These are phyloP conservation scores for Myotis yumanensis DNA, from an alignment of 2,113 vertebrate genomes.

Conservation along the genomic window DNA sequence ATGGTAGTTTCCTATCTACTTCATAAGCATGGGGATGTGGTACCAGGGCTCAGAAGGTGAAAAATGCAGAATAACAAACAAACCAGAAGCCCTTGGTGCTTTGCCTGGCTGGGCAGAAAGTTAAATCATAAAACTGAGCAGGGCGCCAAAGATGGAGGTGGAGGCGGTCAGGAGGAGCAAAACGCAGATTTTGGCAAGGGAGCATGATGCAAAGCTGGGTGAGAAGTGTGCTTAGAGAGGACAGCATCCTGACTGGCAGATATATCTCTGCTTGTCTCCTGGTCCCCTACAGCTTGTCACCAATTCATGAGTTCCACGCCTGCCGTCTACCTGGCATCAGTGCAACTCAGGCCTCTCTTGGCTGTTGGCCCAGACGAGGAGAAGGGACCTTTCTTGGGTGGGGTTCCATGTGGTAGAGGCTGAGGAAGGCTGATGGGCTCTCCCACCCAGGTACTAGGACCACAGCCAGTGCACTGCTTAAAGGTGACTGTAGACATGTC, in stretches of 20 bases:
- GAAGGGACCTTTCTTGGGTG: fast-evolving
- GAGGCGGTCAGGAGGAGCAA: too few species aligned
- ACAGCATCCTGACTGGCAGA: fast-evolving
- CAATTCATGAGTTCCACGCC: not conserved
- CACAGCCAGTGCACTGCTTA: not conserved
- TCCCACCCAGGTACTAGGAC: not conserved
- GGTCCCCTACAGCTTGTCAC: not conserved
- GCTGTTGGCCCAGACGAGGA: not conserved
- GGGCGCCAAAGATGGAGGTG: not conserved
- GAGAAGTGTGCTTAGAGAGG: not conserved
- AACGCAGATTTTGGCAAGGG: not conserved
- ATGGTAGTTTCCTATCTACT: not conserved
- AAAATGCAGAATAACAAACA: not conserved
- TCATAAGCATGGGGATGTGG: fast-evolving
- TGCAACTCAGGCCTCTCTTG: not conserved
- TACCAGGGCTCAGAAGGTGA: not conserved
- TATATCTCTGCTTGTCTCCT: not conserved
- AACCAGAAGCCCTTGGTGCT: not conserved
- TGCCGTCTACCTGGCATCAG: not conserved
- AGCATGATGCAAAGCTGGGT: not conserved
- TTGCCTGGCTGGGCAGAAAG: not conserved
- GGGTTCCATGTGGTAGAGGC: not conserved
- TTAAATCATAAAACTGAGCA: not conserved
- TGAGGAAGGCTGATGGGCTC: not conserved
- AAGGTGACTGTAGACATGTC: not conserved